Evolutionary conservation across 2,113 vertebrate genomes (phyloP).

Genomic region (Laterallus jamaicensis): DNA sequence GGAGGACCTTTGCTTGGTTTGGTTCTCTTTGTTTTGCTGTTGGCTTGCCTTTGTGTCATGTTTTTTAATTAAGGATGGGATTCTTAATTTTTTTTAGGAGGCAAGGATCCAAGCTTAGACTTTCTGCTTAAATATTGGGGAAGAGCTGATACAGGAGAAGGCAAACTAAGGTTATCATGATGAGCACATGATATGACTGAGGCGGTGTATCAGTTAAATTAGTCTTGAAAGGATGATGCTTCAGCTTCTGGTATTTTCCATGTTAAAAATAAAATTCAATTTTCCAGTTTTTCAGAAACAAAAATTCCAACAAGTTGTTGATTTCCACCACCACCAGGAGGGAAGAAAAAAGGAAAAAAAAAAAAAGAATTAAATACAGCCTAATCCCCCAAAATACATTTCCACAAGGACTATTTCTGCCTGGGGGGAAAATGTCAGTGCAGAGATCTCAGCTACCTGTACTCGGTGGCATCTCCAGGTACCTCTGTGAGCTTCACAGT

Average conservation of each 20-base stretch:
- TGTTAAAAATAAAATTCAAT: conserved; percentile 36
- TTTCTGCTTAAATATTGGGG: neutral
- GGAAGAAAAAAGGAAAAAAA: neutral
- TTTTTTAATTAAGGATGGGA: neutral
- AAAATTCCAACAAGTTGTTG: conserved; percentile 21
- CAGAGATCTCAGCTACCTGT: neutral
- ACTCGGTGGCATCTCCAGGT: neutral
- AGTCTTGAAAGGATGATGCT: neutral
- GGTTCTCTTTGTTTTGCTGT: neutral
- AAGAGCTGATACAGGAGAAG: neutral
- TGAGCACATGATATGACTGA: neutral
- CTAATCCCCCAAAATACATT: neutral
- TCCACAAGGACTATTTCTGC: neutral
- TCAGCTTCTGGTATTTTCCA: conserved; percentile 17
- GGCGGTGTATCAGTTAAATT: conserved; percentile 17
- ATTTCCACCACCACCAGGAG: neutral
- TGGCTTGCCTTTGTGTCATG: neutral
- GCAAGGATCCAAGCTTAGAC: neutral
- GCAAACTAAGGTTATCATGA: neutral
- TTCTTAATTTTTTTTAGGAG: neutral
- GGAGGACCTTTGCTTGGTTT: neutral
- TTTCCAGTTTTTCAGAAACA: conserved; percentile 38
- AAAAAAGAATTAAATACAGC: neutral
- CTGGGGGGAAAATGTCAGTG: neutral
- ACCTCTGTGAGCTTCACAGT: accelerated